phyloP scores from a whole-genome alignment of 2,113 vertebrate genomes.

The Callaeas wilsoni region DNA sequence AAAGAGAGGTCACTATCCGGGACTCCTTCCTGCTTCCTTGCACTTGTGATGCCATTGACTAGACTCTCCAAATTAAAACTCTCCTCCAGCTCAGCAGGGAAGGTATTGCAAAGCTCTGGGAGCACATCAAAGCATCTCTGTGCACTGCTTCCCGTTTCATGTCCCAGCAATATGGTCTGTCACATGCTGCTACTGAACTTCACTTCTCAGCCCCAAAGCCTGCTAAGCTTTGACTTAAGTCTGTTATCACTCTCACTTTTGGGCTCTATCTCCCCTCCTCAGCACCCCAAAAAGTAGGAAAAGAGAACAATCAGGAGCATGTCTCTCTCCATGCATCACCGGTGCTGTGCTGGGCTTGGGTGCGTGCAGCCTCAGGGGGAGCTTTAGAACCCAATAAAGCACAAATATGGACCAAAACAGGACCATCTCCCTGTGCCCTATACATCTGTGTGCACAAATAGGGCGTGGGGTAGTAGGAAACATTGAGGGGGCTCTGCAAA shows the following conservation, averaged over 20 bases:
- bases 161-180: background rate
- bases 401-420: background rate
- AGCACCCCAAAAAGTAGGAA: background rate
- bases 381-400: background rate
- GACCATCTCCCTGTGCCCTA: background rate
- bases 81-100: background rate
- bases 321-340: background rate
- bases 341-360: background rate
- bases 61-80: background rate
- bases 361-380: background rate
- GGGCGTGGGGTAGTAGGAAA: background rate
- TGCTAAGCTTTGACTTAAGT: background rate
- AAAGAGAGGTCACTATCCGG: background rate
- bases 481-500: background rate
- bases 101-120: background rate
- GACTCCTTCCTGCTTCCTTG: background rate
- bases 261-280: background rate
- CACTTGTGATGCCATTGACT: background rate
- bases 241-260: background rate
- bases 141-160: background rate
- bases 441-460: background rate
- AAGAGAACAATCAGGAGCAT: background rate
- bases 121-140: background rate
- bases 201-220: background rate
- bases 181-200: background rate